Evolutionary conservation across 2,797 vertebrate species (phyloP).

Genomic region (Macroramphosus scolopax): DNA sequence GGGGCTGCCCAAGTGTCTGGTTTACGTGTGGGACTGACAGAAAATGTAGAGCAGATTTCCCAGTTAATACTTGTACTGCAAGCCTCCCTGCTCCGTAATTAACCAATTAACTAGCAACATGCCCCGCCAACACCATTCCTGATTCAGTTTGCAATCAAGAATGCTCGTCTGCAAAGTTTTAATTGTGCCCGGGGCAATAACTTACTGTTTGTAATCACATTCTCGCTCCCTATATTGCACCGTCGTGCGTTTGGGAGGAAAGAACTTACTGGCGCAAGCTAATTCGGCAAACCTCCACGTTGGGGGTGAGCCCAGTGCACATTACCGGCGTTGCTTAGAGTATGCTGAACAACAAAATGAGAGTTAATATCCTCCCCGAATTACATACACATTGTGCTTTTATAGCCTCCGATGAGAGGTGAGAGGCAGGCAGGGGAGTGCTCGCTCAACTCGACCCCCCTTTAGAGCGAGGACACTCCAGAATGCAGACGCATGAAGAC

Average conservation of each 20-base stretch:
- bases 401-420: constrained; percentile 84
- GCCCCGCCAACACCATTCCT: constrained; percentile 86
- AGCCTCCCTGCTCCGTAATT: constrained; percentile 85
- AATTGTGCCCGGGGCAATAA: constrained; percentile 97
- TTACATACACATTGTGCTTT: constrained; percentile 91
- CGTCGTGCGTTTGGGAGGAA: constrained; percentile 72
- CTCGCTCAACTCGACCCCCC: constrained; percentile 50
- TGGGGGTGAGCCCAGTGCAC: constrained; percentile 85
- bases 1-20: constrained; percentile 65
- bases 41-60: constrained; percentile 82
- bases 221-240: constrained; percentile 90
- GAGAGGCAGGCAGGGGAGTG: constrained; percentile 63
- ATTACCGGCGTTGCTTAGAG: constrained; percentile 86
- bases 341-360: constrained; percentile 89
- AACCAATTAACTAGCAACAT: constrained; percentile 93
- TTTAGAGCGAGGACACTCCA: constrained; percentile 37
- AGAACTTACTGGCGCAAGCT: constrained; percentile 92
- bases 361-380: constrained; percentile 90
- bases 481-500: constrained; percentile 56
- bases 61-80: constrained; percentile 84
- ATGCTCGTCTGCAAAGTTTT: constrained; percentile 97
- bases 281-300: constrained; percentile 87
- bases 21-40: constrained; percentile 63
- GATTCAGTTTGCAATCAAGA: constrained; percentile 94
- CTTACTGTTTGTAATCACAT: constrained; percentile 98